Conservation (phyloP, 2,797 vertebrate species). For the Pristis pectinata region DNA sequence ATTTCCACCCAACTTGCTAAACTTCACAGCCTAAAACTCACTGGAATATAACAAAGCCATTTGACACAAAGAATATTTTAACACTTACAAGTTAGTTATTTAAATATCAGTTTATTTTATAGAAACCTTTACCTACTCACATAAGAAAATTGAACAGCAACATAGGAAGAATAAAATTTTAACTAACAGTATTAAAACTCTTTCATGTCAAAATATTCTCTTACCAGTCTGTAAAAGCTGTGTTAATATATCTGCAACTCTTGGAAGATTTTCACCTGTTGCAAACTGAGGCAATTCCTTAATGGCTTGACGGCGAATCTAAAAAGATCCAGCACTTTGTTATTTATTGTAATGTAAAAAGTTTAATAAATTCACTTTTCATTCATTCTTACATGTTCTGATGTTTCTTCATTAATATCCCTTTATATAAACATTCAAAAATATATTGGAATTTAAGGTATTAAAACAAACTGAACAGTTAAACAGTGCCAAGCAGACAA, state of each 20-base stretch:
- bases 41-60: not conserved
- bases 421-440: not conserved
- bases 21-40: not conserved
- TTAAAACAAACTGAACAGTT: not conserved
- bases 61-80: not conserved
- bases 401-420: not conserved
- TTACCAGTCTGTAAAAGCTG: slow-evolving; percentile 94
- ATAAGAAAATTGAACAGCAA: not conserved
- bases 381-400: not conserved
- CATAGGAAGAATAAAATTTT: not conserved
- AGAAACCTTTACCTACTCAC: slow-evolving; percentile 2
- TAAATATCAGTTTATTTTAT: not conserved
- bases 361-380: not conserved
- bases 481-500: not conserved
- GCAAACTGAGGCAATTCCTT: slow-evolving; percentile 96
- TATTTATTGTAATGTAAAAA: not conserved
- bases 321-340: not conserved
- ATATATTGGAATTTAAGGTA: not conserved
- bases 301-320: slow-evolving; percentile 95
- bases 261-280: slow-evolving; percentile 88
- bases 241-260: slow-evolving; percentile 93
- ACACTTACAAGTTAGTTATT: not conserved
- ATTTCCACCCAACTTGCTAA: not conserved
- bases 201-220: slow-evolving; percentile 33
- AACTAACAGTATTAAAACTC: not conserved